These are phyloP conservation scores for Drosophila kepulauana DNA, from an alignment of 1,140 invertebrate species.

Conservation along the genomic window DNA sequence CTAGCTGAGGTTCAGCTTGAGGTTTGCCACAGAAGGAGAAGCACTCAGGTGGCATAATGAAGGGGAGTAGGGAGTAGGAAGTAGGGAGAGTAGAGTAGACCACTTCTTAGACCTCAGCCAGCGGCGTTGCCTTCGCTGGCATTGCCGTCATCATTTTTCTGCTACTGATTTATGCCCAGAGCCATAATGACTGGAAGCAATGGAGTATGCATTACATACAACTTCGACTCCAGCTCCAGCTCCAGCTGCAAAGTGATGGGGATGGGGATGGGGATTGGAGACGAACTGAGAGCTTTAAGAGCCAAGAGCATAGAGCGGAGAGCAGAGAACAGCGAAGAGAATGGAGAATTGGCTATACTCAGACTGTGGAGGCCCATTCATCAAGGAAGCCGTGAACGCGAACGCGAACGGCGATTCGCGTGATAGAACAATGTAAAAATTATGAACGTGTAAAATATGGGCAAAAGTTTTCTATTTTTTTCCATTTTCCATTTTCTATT, in stretches of 20 bases:
- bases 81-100: not conserved
- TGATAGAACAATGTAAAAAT: conserved; percentile 82
- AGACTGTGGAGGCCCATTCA: conserved; percentile 49
- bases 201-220: conserved; percentile 75
- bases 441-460: conserved; percentile 77
- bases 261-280: conserved; percentile 12
- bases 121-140: conserved; percentile 4
- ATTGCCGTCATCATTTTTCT: conserved; percentile 54
- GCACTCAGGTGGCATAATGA: not conserved
- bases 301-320: not conserved
- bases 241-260: conserved; percentile 10
- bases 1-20: conserved; percentile 10
- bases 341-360: conserved; percentile 12
- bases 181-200: conserved; percentile 77
- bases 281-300: not conserved
- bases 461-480: conserved; percentile 46
- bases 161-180: conserved; percentile 74
- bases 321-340: conserved; percentile 16
- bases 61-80: not conserved
- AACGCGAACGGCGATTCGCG: conserved; percentile 68
- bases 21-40: not conserved
- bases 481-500: not conserved
- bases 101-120: conserved; percentile 43
- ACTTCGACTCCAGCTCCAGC: too few species aligned
- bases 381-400: conserved; percentile 54